These are phyloP conservation scores for Drosophila murphyi DNA, from an alignment of 1,140 invertebrate genomes.

Conservation along the genomic window DNA sequence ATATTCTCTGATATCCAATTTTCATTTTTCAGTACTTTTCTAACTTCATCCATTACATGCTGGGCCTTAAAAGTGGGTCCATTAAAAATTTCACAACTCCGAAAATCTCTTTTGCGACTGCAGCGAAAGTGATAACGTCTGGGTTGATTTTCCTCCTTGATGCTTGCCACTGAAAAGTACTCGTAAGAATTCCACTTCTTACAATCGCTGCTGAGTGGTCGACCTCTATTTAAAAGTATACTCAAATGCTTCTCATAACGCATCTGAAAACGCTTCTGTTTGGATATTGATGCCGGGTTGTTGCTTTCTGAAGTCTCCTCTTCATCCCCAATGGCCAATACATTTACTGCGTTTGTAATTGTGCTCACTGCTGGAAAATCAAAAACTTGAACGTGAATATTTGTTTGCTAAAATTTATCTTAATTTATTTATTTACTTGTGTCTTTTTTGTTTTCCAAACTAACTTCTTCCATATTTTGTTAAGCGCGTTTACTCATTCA, in stretches of 20 bases:
- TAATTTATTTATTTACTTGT: not conserved
- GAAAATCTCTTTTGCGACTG: not conserved
- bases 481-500: not conserved
- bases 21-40: constrained; percentile 7
- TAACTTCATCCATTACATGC: not conserved
- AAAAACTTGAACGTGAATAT: not conserved
- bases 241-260: not conserved
- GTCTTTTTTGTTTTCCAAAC: not conserved
- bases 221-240: constrained; percentile 2
- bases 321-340: constrained; percentile 16
- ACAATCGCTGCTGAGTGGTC: not conserved
- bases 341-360: not conserved
- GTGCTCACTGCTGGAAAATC: not conserved
- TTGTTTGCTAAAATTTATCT: not conserved
- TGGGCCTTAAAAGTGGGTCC: not conserved
- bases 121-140: constrained; percentile 19
- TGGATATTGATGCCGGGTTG: not conserved
- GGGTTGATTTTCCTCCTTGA: constrained; percentile 5
- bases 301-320: not conserved
- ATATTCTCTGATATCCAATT: constrained; percentile 29
- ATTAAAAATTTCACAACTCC: not conserved
- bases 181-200: constrained; percentile 3
- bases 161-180: constrained; percentile 1
- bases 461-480: constrained; percentile 3
- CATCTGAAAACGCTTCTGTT: not conserved